Conservation (phyloP, 1,140 invertebrate species). For the Ruditapes philippinarum region DNA sequence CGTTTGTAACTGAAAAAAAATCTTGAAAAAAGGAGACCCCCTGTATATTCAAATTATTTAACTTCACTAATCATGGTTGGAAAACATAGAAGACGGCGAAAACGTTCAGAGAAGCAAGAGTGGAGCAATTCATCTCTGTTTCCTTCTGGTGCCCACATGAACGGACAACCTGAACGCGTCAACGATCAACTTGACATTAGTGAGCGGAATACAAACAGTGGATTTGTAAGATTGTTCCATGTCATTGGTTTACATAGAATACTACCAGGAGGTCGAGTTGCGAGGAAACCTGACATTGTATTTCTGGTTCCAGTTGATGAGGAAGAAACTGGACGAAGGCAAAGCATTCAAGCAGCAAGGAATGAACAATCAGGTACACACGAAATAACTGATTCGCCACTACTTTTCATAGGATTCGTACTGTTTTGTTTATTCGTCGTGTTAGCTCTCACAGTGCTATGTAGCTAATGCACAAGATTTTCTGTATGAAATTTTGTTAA, state of each 20-base stretch:
- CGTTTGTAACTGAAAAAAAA: too few species aligned
- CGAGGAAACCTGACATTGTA: not conserved
- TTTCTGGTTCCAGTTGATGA: constrained; percentile 1
- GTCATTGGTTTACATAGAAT: not conserved
- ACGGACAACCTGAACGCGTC: not conserved
- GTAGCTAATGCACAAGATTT: too few species aligned
- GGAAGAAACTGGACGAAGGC: not conserved
- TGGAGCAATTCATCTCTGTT: not conserved
- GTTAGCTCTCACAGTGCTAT: too few species aligned
- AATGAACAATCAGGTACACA: too few species aligned
- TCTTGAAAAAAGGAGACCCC: too few species aligned
- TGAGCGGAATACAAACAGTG: not conserved
- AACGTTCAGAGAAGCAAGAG: not conserved
- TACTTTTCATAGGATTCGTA: too few species aligned
- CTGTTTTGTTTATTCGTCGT: too few species aligned
- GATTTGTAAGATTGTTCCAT: not conserved
- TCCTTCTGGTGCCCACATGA: not conserved
- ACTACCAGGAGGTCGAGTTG: not conserved
- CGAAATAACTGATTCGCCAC: too few species aligned
- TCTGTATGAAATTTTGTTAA: too few species aligned
- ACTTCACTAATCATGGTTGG: not conserved
- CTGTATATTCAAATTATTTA: too few species aligned
- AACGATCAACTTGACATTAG: not conserved
- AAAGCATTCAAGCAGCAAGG: too few species aligned
- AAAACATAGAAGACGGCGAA: not conserved